Conservation (phyloP, 2,113 vertebrate species). For the Cochlearius cochlearius region DNA sequence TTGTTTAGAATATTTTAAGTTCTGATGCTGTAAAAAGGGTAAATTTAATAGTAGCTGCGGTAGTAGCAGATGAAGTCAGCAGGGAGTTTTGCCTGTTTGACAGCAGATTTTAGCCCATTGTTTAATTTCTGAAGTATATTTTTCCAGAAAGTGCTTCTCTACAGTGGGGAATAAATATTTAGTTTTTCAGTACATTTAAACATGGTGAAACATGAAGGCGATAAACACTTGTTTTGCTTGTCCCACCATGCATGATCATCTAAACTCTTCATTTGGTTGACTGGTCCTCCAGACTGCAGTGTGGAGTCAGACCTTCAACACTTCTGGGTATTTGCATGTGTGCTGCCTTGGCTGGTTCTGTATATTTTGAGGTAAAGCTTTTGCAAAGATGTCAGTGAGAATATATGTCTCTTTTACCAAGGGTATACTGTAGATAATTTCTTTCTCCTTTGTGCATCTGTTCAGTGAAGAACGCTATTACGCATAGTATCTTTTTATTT, state of each 20-base stretch:
- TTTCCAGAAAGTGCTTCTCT: neutral
- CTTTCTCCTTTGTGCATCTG: neutral
- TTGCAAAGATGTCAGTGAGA: neutral
- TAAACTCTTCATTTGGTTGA: neutral
- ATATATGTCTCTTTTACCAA: neutral
- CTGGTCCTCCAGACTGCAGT: neutral
- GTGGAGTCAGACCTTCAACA: neutral
- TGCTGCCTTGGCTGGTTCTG: neutral
- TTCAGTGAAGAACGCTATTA: neutral
- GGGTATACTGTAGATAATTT: neutral
- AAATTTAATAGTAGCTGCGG: neutral
- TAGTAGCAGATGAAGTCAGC: slow-evolving; percentile 6
- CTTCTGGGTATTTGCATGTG: neutral
- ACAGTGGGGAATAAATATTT: neutral
- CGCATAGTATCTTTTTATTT: neutral
- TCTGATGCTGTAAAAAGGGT: neutral
- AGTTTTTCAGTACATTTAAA: neutral
- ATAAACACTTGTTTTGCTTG: neutral
- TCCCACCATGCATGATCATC: neutral
- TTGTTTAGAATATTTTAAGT: neutral
- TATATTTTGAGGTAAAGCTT: neutral
- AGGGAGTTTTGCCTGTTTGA: neutral
- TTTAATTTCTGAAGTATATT: neutral
- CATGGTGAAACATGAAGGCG: neutral
- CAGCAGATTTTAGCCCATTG: neutral